Conservation (phyloP, 2,888 invertebrate genomes). For the Alitta virens region DNA sequence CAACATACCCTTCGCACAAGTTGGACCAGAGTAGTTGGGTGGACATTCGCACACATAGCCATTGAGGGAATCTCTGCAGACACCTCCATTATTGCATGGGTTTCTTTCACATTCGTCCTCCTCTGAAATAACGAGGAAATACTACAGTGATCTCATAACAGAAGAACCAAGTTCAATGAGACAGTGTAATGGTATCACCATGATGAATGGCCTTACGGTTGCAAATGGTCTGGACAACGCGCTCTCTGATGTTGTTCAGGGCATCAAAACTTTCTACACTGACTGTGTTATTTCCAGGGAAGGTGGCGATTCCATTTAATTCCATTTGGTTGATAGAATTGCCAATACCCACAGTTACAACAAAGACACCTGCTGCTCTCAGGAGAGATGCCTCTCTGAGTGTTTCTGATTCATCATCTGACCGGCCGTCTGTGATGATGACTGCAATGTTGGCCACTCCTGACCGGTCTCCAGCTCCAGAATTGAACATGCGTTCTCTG, state of each 20-base stretch:
- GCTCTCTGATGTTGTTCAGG: background rate
- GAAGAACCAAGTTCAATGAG: too few species aligned
- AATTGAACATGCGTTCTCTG: constrained; percentile 5
- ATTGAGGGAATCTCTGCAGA: constrained; percentile 36
- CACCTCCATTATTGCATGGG: constrained; percentile 37
- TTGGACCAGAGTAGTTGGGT: constrained; percentile 35
- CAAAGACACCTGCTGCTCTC: background rate
- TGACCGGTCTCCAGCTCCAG: constrained; percentile 1
- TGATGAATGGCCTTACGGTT: constrained; percentile 7
- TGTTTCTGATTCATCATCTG: constrained; percentile 4
- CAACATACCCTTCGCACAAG: constrained; percentile 39
- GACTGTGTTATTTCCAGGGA: constrained; percentile 10
- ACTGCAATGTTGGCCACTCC: constrained; percentile 2
- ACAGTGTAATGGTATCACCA: too few species aligned
- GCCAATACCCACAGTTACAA: constrained; percentile 4
- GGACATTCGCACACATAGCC: constrained; percentile 38
- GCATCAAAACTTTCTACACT: background rate
- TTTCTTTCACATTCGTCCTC: constrained; percentile 34
- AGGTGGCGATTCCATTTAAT: constrained; percentile 14
- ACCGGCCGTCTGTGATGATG: constrained; percentile 14
- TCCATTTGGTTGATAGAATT: constrained; percentile 10
- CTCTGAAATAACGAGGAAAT: background rate
- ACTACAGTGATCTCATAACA: too few species aligned
- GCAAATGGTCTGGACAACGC: constrained; percentile 8
- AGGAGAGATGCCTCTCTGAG: constrained; percentile 6